phyloP scores from a whole-genome alignment of 1,140 invertebrate genomes.

The Bombus superbus region DNA sequence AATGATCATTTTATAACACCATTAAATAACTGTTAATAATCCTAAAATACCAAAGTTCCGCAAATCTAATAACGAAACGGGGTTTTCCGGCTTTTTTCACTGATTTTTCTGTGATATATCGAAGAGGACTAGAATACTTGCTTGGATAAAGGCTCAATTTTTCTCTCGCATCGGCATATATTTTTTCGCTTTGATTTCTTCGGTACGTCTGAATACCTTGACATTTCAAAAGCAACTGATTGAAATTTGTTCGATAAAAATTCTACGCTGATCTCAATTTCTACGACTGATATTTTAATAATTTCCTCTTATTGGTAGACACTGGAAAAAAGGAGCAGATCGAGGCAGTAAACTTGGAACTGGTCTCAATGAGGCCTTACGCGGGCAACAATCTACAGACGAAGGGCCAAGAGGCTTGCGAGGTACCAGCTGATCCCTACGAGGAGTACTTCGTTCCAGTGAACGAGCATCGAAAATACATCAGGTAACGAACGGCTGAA shows the following conservation, averaged over 20 bases:
- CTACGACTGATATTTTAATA: background rate
- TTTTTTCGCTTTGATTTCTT: background rate
- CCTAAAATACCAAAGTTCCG: background rate
- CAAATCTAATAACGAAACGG: background rate
- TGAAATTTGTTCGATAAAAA: background rate
- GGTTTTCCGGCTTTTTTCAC: too few relatives aligned
- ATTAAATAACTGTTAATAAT: background rate
- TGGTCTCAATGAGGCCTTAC: conserved; percentile 89
- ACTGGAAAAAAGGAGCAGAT: conserved; percentile 82
- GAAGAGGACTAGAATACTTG: too few relatives aligned
- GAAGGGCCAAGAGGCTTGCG: conserved; percentile 88
- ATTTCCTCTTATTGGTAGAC: conserved; percentile 61
- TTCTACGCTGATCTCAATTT: background rate
- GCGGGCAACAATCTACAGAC: conserved; percentile 85
- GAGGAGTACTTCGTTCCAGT: conserved; percentile 93
- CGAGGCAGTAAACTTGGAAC: conserved; percentile 91
- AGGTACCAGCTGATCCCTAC: conserved; percentile 86
- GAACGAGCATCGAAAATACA: conserved; percentile 92
- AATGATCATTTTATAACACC: background rate
- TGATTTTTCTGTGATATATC: too few relatives aligned
- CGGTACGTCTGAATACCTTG: too few relatives aligned
- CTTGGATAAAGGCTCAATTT: too few relatives aligned
- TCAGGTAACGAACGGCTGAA: conserved; percentile 85
- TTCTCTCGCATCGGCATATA: background rate
- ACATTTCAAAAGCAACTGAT: background rate